These are phyloP conservation scores for Metopolophium dirhodum DNA, from an alignment of 1,140 invertebrate genomes.

Conservation along the genomic window DNA sequence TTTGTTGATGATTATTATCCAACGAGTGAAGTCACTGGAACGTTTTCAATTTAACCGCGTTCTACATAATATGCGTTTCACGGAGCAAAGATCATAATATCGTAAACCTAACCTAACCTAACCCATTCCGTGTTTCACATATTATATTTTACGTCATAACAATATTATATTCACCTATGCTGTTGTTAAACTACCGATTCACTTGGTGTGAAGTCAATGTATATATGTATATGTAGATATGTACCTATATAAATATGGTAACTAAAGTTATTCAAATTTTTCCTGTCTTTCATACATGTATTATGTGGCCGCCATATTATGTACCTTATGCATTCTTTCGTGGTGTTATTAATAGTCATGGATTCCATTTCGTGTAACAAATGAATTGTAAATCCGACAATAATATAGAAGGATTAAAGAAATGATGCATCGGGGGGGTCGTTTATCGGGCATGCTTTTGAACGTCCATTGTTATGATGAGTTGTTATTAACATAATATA, in stretches of 20 bases:
- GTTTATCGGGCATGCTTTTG: not conserved
- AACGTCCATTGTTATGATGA: constrained; percentile 24
- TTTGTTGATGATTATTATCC: not conserved
- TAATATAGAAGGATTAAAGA: constrained; percentile 26
- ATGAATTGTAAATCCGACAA: not conserved
- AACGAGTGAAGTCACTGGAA: not conserved
- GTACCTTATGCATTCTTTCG: not conserved
- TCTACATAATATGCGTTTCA: not conserved
- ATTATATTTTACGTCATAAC: not conserved
- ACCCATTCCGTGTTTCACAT: not conserved
- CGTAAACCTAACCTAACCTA: no score
- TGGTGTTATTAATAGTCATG: constrained; percentile 23
- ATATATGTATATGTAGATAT: not conserved
- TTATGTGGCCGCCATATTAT: not conserved
- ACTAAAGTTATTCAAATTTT: not conserved
- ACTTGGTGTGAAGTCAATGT: constrained; percentile 5
- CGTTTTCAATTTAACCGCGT: not conserved
- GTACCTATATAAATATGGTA: not conserved
- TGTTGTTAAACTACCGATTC: not conserved
- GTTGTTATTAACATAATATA: not conserved
- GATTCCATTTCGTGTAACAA: constrained; percentile 28
- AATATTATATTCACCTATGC: not conserved
- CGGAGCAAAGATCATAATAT: not conserved
- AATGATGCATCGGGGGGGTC: not conserved
- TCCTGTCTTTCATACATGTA: not conserved